These are phyloP conservation scores for Casuarius casuarius DNA, from an alignment of 2,113 vertebrate genomes.

Conservation along the genomic window DNA sequence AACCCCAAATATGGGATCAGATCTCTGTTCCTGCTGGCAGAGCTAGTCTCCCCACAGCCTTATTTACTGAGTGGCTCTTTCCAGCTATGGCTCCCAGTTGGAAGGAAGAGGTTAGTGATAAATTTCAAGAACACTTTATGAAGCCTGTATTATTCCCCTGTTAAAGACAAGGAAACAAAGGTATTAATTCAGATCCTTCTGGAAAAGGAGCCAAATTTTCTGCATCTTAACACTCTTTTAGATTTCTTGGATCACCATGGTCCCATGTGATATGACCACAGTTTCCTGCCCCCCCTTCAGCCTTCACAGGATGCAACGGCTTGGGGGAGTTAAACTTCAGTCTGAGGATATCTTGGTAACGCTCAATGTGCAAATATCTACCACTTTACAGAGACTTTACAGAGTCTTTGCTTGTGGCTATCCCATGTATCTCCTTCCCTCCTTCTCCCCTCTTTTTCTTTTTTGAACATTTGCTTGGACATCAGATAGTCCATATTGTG, in stretches of 20 bases:
- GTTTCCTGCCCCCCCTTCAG: neutral
- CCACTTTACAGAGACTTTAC: neutral
- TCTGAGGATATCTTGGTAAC: neutral
- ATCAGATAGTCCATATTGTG: neutral
- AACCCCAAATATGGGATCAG: neutral
- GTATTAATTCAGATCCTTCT: neutral
- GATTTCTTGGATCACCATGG: neutral
- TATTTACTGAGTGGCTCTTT: neutral
- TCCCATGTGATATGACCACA: neutral
- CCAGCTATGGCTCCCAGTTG: rapidly evolving
- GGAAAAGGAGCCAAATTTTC: neutral
- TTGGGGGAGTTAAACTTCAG: neutral
- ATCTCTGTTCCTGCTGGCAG: neutral
- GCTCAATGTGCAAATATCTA: neutral
- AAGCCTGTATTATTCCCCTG: neutral
- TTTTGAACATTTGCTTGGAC: neutral
- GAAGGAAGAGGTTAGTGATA: neutral
- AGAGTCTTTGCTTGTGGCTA: neutral
- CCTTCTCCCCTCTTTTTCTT: neutral
- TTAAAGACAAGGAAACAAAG: neutral
- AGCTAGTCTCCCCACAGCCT: neutral
- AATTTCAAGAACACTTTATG: neutral
- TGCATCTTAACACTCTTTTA: neutral
- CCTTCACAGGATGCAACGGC: neutral
- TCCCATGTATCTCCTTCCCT: neutral